Base-by-base conservation (phyloP, 2,797 vertebrate species). In the Acipenser transmontanus region DNA sequence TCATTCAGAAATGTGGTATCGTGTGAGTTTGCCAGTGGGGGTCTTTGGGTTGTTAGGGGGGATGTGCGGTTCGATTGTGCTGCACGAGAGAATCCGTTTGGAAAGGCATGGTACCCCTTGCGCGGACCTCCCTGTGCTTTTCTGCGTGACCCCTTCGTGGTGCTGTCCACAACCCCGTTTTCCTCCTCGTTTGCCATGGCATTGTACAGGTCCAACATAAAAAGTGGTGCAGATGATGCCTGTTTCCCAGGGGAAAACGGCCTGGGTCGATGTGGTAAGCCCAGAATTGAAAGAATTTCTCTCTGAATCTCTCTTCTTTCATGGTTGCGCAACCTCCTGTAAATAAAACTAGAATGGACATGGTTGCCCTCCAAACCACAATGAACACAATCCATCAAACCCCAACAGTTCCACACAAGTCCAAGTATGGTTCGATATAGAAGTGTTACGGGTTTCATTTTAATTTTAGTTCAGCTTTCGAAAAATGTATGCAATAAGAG, bases 121-220 rank as follows among this genome's bases (percentile, higher is more conserved):
- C 88, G 92, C 70, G 89, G 72, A 71, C 86, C 90, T 79, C 89
- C 91, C 77, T 83, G 84, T 67, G 91, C 82, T 73, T 82, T 87
- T 80, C 82, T 85, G 84, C 86, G 75, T 72, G 89, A 81, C 75
- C 86, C 86, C 84, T 89, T 91, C n/a, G 81, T 80, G 0, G 88
- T 85, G 67, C 89, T 88, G 47, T 89, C 90, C 71, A 88, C 77
- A 69, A 85, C 79, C 69, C 87, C 88, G 2, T 89, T 74, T 62
- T 97, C 93, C 73, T 97, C 95, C 83, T 96, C 97, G 71, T 89
- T 94, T 74, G 94, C 81, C 96, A 99, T 98, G 69, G 96, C 97
- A 80, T 99, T 99, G 86, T 99, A 99, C 52, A 99, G 92, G 89
- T 99, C 95, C 82, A 99, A 90, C 97, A 99, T 99, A 84, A 98